Evolutionary conservation across 2,113 vertebrate genomes (phyloP), one percentile per base, ranked within the genome.

Genomic region (Recurvirostra avosetta): DNA sequence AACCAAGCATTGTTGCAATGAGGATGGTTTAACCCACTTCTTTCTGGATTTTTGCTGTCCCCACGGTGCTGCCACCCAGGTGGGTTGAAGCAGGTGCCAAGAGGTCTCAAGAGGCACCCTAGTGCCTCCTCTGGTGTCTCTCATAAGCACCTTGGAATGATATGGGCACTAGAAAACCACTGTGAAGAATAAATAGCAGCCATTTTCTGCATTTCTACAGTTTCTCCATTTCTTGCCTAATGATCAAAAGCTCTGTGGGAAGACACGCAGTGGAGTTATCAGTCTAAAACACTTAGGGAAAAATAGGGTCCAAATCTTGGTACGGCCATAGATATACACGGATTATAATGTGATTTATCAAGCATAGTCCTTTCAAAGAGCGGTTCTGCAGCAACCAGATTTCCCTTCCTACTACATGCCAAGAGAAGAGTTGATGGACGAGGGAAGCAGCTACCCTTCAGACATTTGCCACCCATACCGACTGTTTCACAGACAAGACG

Each of bases 11-110:
- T 6, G 8, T 4, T 38, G 38, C 36, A 14, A 8, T 7, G 8
- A 72, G 61, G 12, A 27, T 22, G 38, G 30, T 68, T 89, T 70
- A 50, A 88, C 36, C 23, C 84, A 17, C 15, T 58, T 12, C 34
- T 4, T 78, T 41, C 66, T 38, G 68, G 40, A 78, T 73, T 82
- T 62, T 12, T 3, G 2, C 16, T 59, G 52, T 41, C n/a, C 59
- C 43, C 45, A 45, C 0, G 1, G 16, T 12, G 25, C 47, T 81
- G 77, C 30, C 41, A 25, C 18, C 16, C 30, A 6, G 27, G 25
- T 4, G 15, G 10, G 32, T 2, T 55, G 27, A 71, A 86, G n/a
- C 0, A 0, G 6, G n/a, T 34, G 63, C 52, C 43, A 67, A 53
- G 47, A 84, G 36, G 19, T 52, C 73, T 67, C 43, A 29, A 29